Evolutionary conservation across 2,113 vertebrate species (phyloP).

Genomic region (Hepsetus odoe): DNA sequence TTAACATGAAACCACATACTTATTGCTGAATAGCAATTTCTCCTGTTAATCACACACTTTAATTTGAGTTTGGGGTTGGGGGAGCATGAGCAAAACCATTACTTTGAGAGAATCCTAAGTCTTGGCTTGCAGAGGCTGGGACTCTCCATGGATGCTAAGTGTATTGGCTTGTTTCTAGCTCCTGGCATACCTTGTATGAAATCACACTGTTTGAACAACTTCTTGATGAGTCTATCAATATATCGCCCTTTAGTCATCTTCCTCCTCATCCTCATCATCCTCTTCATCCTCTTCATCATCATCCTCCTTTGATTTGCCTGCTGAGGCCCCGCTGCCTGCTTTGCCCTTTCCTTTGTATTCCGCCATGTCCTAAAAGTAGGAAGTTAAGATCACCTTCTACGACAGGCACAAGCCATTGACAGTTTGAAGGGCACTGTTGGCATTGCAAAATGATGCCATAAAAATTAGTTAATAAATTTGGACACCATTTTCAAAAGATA

Average conservation of each 20-base stretch:
- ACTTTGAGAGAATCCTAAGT: conserved; percentile 15
- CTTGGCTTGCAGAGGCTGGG: conserved; percentile 38
- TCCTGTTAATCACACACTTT: conserved; percentile 68
- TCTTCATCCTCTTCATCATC: conserved; percentile 56
- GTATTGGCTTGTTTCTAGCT: conserved; percentile 35
- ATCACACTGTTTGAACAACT: conserved; percentile 30
- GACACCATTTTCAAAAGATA: no score
- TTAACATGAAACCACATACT: conserved; percentile 75
- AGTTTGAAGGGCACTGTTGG: no score
- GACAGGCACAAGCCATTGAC: no score
- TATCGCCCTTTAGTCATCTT: conserved; percentile 56
- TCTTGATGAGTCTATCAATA: conserved; percentile 21
- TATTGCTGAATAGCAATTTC: conserved; percentile 58
- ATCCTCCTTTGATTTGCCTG: conserved; percentile 74
- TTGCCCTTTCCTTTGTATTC: conserved; percentile 87
- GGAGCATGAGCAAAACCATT: conserved; percentile 41
- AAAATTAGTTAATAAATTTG: no score
- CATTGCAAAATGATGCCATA: no score
- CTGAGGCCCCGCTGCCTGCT: conserved; percentile 78
- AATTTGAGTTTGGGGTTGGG: conserved; percentile 9
- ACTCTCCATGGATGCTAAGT: conserved; percentile 26
- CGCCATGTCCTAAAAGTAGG: conserved; percentile 78
- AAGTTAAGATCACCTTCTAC: not conserved
- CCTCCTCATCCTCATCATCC: conserved; percentile 80
- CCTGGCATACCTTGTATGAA: conserved; percentile 24